Evolutionary conservation across 2,113 vertebrate species (phyloP), one percentile per base, ranked within the genome.

Genomic region (Chloroceryle aenea): DNA sequence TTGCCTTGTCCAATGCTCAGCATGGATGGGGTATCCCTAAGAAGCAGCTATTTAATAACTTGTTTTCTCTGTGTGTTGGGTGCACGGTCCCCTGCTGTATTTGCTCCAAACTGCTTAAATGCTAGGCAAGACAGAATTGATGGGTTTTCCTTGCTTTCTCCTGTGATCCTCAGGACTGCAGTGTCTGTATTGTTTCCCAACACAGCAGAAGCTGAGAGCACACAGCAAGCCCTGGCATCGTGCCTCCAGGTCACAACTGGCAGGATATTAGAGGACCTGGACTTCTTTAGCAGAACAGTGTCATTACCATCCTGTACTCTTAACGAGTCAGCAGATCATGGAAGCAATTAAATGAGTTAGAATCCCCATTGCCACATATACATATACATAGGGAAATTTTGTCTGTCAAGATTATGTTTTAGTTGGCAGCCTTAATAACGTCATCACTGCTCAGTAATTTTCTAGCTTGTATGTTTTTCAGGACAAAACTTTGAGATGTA

Each of bases 241-340:
- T 53, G 36, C 34, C 48, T 64, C 58, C 22, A 53, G 59, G 23
- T 69, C 27, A 45, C 71, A 80, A 16, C 12, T 64, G 25, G 38
- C 29, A 71, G 64, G 50, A 40, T 58, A 30, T 21, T 66, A 32
- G 38, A 72, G 34, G 48, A 90, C 38, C 53, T 61, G 36, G 25
- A 58, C 40, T 58, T 81, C 74, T 88, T 96, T 45, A 91, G 36
- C 40, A 64, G 59, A 77, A 15, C 50, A 45, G 21, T 83, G 95
- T 85, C 58, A 58, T 26, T 53, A 53, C 18, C 48, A 53, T 32
- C 30, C 18, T 43, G 36, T 52, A 52, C 38, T 42, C 18, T 93
- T 82, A 61, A 55, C 26, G 82, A 87, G 53, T 90, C 42, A 71
- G 10, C 36, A 84, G 62, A 29, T 69, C 79, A 77, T 92, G 50